These are phyloP conservation scores for Lathamus discolor DNA, from an alignment of 2,113 vertebrate genomes.

Conservation along the genomic window DNA sequence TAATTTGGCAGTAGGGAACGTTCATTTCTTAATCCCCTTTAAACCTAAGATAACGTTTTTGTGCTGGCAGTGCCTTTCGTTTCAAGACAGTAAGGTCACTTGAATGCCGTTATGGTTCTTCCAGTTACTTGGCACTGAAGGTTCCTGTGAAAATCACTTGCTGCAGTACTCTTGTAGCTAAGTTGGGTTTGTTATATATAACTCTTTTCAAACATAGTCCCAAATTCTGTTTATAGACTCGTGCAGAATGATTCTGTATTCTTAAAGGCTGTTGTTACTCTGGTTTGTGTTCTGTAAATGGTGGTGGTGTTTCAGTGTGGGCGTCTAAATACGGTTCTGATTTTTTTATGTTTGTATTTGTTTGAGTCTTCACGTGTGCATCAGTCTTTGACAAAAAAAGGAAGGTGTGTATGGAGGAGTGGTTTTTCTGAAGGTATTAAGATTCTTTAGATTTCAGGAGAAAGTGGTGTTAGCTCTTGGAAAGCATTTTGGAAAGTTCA, in stretches of 20 bases:
- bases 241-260: not conserved
- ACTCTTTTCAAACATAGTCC: not conserved
- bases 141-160: not conserved
- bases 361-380: not conserved
- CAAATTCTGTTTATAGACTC: not conserved
- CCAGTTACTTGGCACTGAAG: not conserved
- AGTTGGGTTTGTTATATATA: not conserved
- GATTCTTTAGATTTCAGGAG: not conserved
- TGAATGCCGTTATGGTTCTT: not conserved
- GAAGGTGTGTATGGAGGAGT: not conserved
- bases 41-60: not conserved
- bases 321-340: not conserved
- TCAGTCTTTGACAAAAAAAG: not conserved
- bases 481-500: conserved; percentile 21
- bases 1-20: not conserved
- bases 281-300: not conserved
- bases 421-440: not conserved
- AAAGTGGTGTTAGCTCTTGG: not conserved
- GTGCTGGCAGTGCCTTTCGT: not conserved
- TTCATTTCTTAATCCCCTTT: not conserved
- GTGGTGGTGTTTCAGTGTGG: not conserved
- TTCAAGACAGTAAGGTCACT: not conserved
- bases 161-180: not conserved
- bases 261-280: not conserved
- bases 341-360: not conserved